phyloP scores from a whole-genome alignment of 2,888 invertebrate genomes.

The Rhogogaster chlorosoma region DNA sequence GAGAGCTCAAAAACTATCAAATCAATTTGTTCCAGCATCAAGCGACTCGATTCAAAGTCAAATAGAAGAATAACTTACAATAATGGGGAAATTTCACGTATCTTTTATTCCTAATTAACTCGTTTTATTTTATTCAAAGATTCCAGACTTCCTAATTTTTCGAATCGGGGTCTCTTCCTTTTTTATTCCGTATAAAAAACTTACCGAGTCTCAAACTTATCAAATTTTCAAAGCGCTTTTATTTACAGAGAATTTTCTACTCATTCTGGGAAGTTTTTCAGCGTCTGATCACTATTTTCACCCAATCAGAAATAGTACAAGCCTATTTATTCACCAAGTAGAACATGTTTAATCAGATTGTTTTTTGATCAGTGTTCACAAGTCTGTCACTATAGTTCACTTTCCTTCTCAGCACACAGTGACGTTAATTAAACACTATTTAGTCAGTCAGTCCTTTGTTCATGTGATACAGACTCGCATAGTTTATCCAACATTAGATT shows the following conservation, averaged over 20 bases:
- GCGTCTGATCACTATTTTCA: neutral
- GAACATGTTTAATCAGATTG: constrained; percentile 2
- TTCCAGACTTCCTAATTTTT: neutral
- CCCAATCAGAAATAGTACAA: neutral
- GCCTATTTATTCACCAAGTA: neutral
- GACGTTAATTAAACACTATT: constrained; percentile 3
- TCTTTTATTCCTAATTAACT: neutral
- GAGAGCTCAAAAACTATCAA: neutral
- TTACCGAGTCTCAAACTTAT: neutral
- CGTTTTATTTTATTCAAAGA: neutral
- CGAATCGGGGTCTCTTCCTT: neutral
- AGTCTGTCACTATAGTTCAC: constrained; percentile 5
- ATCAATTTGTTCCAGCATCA: neutral
- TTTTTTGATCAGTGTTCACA: neutral
- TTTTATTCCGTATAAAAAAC: neutral
- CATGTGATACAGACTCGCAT: neutral
- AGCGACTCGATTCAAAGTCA: neutral
- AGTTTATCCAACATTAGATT: neutral
- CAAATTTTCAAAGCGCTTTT: neutral
- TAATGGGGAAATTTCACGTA: neutral
- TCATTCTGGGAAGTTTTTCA: neutral
- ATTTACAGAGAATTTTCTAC: neutral
- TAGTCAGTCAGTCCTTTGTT: neutral
- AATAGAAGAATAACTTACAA: neutral
- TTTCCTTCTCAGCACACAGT: neutral